Evolutionary conservation across 2,113 vertebrate species (phyloP).

Genomic region (Pelmatolapia mariae): DNA sequence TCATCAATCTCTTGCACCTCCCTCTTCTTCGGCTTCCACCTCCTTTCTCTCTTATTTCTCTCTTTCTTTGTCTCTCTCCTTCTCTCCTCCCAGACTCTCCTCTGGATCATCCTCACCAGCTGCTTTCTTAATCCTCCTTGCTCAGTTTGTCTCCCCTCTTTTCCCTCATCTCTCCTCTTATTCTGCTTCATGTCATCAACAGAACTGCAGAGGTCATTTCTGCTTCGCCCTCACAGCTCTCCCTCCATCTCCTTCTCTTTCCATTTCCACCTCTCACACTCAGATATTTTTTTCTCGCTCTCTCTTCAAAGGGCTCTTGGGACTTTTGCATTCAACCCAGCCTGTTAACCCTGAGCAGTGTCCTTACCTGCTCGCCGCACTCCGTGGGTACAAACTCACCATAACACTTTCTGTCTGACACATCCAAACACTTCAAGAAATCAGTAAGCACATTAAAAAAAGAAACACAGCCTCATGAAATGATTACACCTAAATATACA

Average conservation of each 20-base stretch:
- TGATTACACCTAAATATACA: neutral
- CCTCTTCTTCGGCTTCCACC: conserved; percentile 19
- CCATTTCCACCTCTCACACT: conserved; percentile 3
- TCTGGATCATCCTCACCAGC: conserved; percentile 47
- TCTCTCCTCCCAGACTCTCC: neutral
- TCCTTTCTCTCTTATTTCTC: conserved; percentile 5
- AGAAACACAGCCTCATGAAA: neutral
- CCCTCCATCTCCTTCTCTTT: neutral
- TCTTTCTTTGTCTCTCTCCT: neutral
- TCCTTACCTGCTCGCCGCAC: neutral
- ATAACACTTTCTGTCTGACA: neutral
- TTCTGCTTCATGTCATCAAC: conserved; percentile 36
- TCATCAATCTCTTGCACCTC: conserved; percentile 71
- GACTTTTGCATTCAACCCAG: conserved; percentile 3
- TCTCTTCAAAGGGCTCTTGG: neutral
- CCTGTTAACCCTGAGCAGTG: conserved; percentile 32
- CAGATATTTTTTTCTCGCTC: neutral
- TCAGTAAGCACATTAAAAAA: neutral
- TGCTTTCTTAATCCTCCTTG: conserved; percentile 57
- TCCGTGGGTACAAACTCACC: neutral
- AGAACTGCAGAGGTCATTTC: conserved; percentile 47
- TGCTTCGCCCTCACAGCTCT: neutral
- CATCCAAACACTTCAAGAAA: neutral
- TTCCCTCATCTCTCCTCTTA: neutral
- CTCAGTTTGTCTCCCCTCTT: conserved; percentile 36